Evolutionary conservation across 2,888 invertebrate genomes (phyloP), one percentile per base, ranked within the genome.

Genomic region (Drosophila acutilabella): DNA sequence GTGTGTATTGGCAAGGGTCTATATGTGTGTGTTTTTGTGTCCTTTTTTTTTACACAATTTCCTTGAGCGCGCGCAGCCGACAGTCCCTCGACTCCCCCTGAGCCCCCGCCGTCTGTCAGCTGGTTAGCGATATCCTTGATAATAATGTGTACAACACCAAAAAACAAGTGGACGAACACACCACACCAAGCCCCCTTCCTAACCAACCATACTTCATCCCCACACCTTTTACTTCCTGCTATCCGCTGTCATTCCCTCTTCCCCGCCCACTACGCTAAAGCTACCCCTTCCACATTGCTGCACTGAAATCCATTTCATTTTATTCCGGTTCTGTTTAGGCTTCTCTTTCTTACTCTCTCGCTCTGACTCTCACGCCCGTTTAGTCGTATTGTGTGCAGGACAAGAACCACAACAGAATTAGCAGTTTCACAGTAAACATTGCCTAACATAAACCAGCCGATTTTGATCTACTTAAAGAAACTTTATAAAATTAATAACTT

Each of bases 1-100:
- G 18, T 50, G 41, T 51, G 36, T 44, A n/a, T 30, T 26, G 23
- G 40, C 36, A 36, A 48, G 48, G 48, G 48, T 58, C 40, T 16
- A n/a, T 50, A n/a, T 40, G n/a, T 73, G 47, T 58, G 50, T 71
- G 53, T 51, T 41, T 59, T 33, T 47, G 38, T 69, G 74, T 73
- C 59, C 33, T 68, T 67, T 67, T 64, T 74, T 78, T 84, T 69
- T 78, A 72, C 64, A 78, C 82, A 81, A 80, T 84, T 81, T 81
- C 77, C 81, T 77, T 77, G 78, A 71, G 59, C 77, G 77, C 76
- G 68, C 77, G 67, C 70, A 68, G 77, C 77, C 69, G 61, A 73
- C 62, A 70, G 48, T 48, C 59, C 61, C 76, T 33, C 40, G 14
- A 11, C 33, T 14, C 11, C 48, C 20, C 23, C 11, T 16, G n/a